Conservation (phyloP, 2,888 invertebrate species). For the Tenthredo distinguenda region DNA sequence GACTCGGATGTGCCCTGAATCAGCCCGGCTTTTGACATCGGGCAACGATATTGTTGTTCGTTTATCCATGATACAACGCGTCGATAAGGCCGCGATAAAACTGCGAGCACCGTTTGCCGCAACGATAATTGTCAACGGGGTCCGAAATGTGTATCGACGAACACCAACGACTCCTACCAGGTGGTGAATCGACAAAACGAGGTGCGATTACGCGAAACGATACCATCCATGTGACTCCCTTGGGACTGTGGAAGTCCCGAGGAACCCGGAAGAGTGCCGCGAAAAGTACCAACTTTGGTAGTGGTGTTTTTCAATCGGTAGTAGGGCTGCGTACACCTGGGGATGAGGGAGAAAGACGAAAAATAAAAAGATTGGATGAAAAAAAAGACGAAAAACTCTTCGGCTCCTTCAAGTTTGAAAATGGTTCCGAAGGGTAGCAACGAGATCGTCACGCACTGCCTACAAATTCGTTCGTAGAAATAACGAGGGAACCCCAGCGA, state of each 20-base stretch:
- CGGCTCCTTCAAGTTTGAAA: constrained; percentile 21
- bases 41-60: background rate
- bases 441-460: constrained; percentile 37
- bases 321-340: constrained; percentile 22
- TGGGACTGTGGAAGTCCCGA: constrained; percentile 6
- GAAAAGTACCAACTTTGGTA: constrained; percentile 40
- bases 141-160: constrained; percentile 28
- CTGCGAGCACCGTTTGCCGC: constrained; percentile 17
- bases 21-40: background rate
- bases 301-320: constrained; percentile 45
- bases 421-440: constrained; percentile 17
- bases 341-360: constrained; percentile 1
- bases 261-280: constrained; percentile 9
- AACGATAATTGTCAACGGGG: constrained; percentile 40
- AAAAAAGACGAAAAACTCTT: constrained; percentile 3
- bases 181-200: constrained; percentile 43
- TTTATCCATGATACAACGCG: constrained; percentile 28
- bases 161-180: constrained; percentile 22
- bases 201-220: constrained; percentile 49
- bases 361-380: background rate
- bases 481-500: background rate
- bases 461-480: constrained; percentile 26
- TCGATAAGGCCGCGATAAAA: constrained; percentile 15
- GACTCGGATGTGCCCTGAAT: constrained; percentile 2
- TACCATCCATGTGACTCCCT: constrained; percentile 39